Evolutionary conservation across 1,140 invertebrate species (phyloP).

Genomic region (Andricus grossulariae): DNA sequence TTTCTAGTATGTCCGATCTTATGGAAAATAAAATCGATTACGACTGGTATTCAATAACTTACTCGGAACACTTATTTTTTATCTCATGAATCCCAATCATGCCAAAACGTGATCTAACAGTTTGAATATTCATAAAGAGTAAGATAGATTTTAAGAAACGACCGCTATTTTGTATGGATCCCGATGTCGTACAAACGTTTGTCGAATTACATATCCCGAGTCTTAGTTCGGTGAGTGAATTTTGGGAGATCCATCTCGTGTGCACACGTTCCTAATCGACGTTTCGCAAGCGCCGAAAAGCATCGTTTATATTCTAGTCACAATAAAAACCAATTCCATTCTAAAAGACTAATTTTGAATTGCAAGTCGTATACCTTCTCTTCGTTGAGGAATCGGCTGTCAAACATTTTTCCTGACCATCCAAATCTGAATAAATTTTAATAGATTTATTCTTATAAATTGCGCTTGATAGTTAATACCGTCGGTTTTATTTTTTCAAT

Average conservation of each 20-base stretch:
- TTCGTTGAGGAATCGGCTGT: neutral
- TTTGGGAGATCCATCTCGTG: slow-evolving; percentile 64
- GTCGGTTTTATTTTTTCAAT: too few relatives aligned
- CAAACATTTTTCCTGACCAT: neutral
- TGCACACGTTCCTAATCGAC: slow-evolving; percentile 72
- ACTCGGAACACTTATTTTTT: slow-evolving; percentile 9
- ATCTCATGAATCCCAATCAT: neutral
- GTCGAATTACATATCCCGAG: slow-evolving; percentile 67
- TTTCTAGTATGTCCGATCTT: slow-evolving; percentile 19
- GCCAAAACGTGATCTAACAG: slow-evolving; percentile 56
- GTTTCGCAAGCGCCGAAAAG: slow-evolving; percentile 65
- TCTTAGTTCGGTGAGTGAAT: slow-evolving; percentile 57
- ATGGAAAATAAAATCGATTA: slow-evolving; percentile 27
- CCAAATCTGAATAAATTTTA: neutral
- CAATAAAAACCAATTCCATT: slow-evolving; percentile 76
- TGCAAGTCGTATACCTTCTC: slow-evolving; percentile 1
- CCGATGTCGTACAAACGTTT: slow-evolving; percentile 72
- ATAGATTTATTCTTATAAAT: neutral
- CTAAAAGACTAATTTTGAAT: slow-evolving; percentile 52
- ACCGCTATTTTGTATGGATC: slow-evolving; percentile 74
- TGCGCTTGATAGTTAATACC: neutral
- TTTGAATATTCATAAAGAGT: slow-evolving; percentile 62
- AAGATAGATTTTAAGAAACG: slow-evolving; percentile 63
- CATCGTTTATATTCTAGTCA: slow-evolving; percentile 76
- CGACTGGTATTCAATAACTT: slow-evolving; percentile 21